Conservation (phyloP, 2,113 vertebrate genomes). For the Myocastor coypus region DNA sequence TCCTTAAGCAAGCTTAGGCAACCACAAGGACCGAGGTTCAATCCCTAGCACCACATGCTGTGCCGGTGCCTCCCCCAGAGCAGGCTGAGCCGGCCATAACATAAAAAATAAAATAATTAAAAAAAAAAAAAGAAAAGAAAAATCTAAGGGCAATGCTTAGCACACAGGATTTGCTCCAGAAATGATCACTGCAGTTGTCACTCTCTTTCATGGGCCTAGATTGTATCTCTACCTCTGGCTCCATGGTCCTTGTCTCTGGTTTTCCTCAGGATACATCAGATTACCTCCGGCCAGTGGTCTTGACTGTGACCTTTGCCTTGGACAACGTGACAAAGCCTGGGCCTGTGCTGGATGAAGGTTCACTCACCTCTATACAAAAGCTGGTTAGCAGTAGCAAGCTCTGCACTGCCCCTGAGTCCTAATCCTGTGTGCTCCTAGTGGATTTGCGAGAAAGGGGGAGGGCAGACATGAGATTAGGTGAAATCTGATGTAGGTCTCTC, state of each 20-base stretch:
- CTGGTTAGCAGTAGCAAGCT: constrained; percentile 87
- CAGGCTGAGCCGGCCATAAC: too few species aligned
- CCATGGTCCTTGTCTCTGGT: neutral
- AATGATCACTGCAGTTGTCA: neutral
- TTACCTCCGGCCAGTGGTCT: constrained; percentile 93
- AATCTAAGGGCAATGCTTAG: neutral
- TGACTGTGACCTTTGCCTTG: constrained; percentile 92
- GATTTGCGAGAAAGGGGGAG: neutral
- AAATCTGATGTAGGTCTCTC: neutral
- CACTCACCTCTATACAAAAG: constrained; percentile 89
- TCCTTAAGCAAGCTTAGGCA: too few species aligned
- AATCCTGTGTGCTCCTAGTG: neutral
- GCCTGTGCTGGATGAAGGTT: constrained; percentile 92
- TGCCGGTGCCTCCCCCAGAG: too few species aligned
- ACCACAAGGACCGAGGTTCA: too few species aligned
- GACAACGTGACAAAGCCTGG: constrained; percentile 87
- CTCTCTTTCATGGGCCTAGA: neutral
- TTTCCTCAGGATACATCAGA: constrained; percentile 93
- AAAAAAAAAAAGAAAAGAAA: too few species aligned
- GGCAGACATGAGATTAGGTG: neutral
- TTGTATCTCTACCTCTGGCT: neutral
- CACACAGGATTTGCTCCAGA: neutral
- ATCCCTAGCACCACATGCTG: too few species aligned
- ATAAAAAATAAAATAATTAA: too few species aligned
- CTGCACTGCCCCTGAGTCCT: neutral